Conservation (phyloP, 2,113 vertebrate species). For the Sylvia atricapilla region DNA sequence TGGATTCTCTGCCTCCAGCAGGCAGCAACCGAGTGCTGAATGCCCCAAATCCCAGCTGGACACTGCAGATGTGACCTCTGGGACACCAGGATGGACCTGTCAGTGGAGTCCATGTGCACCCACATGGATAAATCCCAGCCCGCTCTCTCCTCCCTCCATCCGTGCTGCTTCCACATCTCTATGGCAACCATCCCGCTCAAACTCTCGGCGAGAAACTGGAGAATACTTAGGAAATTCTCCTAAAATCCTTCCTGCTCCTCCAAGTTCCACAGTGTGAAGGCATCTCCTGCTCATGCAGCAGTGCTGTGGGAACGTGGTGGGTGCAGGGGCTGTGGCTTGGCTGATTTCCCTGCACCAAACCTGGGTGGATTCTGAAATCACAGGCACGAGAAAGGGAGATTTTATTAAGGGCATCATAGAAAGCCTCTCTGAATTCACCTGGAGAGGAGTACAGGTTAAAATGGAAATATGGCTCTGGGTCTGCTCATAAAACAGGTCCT, state of each 20-base stretch:
- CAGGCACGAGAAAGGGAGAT: neutral
- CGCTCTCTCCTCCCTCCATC: neutral
- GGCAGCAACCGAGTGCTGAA: neutral
- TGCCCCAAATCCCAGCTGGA: fast-evolving
- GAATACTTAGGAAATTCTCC: neutral
- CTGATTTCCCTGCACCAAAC: neutral
- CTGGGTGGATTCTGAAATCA: neutral
- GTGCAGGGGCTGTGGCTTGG: neutral
- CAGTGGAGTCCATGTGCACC: fast-evolving
- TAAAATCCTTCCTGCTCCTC: neutral
- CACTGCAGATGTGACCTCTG: neutral
- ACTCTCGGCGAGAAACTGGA: neutral
- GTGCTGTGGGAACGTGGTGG: neutral
- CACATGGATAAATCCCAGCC: fast-evolving
- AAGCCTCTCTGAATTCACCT: slow-evolving; percentile 8
- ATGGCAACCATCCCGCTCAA: neutral
- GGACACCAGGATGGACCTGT: fast-evolving
- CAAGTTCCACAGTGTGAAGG: neutral
- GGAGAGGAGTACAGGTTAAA: neutral
- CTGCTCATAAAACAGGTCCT: neutral
- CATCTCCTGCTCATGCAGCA: neutral
- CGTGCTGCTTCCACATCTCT: neutral
- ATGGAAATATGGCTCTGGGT: neutral
- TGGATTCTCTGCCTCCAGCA: neutral
- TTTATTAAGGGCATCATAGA: neutral